phyloP scores from a whole-genome alignment of 2,888 invertebrate species.

The Amphipoea oculea region DNA sequence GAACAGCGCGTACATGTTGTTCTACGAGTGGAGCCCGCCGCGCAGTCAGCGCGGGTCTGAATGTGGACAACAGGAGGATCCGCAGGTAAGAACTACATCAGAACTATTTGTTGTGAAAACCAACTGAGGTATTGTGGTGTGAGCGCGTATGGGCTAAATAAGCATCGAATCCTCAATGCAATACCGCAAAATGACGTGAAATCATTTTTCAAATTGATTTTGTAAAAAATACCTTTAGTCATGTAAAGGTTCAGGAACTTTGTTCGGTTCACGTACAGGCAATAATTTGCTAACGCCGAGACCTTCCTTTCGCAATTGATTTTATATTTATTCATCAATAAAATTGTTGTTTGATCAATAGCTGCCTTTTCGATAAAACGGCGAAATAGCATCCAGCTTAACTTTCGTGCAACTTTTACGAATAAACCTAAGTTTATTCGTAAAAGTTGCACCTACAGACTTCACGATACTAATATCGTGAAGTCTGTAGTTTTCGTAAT shows the following conservation, averaged over 20 bases:
- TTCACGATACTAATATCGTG: not conserved
- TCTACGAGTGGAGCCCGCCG: constrained; percentile 95
- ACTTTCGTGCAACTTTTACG: not conserved
- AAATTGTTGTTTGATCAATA: constrained; percentile 1
- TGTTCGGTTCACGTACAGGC: no score
- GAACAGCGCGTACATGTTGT: constrained; percentile 99
- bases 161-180: not conserved
- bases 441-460: no score
- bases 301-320: not conserved
- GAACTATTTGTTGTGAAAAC: not conserved
- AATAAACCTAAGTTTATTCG: no score
- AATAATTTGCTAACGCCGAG: constrained; percentile 1
- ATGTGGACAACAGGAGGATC: constrained; percentile 81
- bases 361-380: not conserved
- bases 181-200: not conserved
- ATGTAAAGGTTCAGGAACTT: not conserved
- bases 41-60: constrained; percentile 83
- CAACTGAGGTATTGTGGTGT: not conserved
- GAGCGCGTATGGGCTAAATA: not conserved
- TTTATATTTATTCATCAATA: not conserved
- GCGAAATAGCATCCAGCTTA: not conserved
- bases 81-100: constrained; percentile 77
- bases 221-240: not conserved
- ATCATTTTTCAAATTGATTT: not conserved
- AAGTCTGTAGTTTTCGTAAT: not conserved